Evolutionary conservation across 2,113 vertebrate genomes (phyloP), one percentile per base, ranked within the genome.

Genomic region (Notarius lentiginosus): DNA sequence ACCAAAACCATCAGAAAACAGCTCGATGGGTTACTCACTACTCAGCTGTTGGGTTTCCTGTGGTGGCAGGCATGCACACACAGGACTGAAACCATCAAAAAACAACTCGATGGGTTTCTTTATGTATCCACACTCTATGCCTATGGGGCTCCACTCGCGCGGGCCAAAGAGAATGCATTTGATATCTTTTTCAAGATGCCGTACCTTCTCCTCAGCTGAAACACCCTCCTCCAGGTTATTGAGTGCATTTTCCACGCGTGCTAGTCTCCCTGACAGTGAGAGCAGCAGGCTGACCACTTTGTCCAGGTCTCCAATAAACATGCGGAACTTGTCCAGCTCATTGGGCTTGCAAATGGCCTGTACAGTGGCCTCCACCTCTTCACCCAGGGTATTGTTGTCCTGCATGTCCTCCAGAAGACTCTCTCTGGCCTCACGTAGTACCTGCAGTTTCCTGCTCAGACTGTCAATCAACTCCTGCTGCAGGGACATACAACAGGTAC

Each of bases 221-320:
- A 95, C 93, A 1, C 83, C 95, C 80, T 96, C 96, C 53, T 98
- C 97, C 92, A 97, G 89, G 86, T 95, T 96, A 89, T 98, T 96
- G 24, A 99, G 96, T n/a, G 98, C 97, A 0, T 99, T 99, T 90
- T 99, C 97, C 88, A 99, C 97, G 0, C 97, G 94, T 14, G 98
- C 98, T 84, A 99, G 94, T 58, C 98, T 95, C 51, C 97, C 98
- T 0, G 97, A 97, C 10, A 99, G 95, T 0, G 97, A 99, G 91
- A 99, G 93, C 89, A 99, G 94, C 22, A 99, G 96, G 88, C 97
- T 99, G 82, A 99, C 97, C 89, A 99, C 97, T 92, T 98, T 99
- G 94, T 99, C 97, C 91, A 99, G 94, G 90, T 99, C 98, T 0
- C 98, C 98, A 0, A 97, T 95, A 79, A 99, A 99, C 98, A 99